These are phyloP conservation scores for Calephelis virginiensis DNA, from an alignment of 1,140 invertebrate genomes.

Conservation along the genomic window DNA sequence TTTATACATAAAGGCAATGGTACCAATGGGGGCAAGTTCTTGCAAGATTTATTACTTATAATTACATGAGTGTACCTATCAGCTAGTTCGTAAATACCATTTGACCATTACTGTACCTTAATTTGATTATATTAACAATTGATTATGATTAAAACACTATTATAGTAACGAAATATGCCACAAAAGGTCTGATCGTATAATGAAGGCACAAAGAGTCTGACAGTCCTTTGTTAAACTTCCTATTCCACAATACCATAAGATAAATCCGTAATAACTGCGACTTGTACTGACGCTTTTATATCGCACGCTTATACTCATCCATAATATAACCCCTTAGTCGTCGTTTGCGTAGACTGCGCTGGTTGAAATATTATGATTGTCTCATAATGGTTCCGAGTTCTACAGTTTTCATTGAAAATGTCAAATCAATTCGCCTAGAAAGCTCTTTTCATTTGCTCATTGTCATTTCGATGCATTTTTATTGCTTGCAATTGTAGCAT, in stretches of 20 bases:
- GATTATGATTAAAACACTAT: too few species aligned
- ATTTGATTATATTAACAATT: too few species aligned
- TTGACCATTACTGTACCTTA: too few species aligned
- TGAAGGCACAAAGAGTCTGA: background rate
- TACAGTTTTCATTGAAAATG: conserved; percentile 15
- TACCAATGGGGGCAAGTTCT: too few species aligned
- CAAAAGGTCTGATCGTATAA: background rate
- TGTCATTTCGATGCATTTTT: background rate
- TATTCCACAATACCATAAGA: conserved; percentile 14
- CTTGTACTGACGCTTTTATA: conserved; percentile 17
- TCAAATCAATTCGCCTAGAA: conserved; percentile 6
- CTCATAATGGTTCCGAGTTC: conserved; percentile 22
- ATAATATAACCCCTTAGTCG: conserved; percentile 26
- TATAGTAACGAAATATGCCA: background rate
- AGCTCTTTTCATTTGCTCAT: background rate
- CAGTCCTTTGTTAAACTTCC: conserved; percentile 1
- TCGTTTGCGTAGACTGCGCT: conserved; percentile 22
- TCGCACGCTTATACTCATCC: conserved; percentile 17
- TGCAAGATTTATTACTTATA: too few species aligned
- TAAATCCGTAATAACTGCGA: conserved; percentile 19
- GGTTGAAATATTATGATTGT: conserved; percentile 28
- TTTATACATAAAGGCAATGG: too few species aligned
- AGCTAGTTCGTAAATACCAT: too few species aligned
- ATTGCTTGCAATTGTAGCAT: background rate
- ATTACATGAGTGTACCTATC: too few species aligned